Evolutionary conservation across 2,113 vertebrate species (phyloP), one percentile per base, ranked within the genome.

Genomic region (Sprattus sprattus): DNA sequence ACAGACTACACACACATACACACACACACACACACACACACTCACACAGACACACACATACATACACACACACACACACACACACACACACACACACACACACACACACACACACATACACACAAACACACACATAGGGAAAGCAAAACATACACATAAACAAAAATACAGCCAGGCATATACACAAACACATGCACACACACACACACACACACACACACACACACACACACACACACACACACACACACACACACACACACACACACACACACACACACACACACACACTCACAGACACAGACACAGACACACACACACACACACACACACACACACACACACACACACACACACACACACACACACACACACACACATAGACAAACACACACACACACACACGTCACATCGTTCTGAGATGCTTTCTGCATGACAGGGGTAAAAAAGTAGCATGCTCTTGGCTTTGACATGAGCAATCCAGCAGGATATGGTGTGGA

Each of bases 1-100:
- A 20, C 44, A 13, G 54, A 44, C 20, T 25, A 67, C 64, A 71
- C 64, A 71, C 64, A 71, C 64, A 71, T 25, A 32, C 5, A 71
- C 25, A 71, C n/a, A 71, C 60, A 64, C 60, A 64, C 60, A 64
- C 60, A 64, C 60, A 64, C 60, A 67, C 60, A 67, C 60, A 67
- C 60, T 25, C 60, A 67, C 60, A 25, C 22, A 25, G 2, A 4
- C 22, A 25, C 22, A 4, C n/a, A 67, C 60, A 67, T 5, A 67
- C 60, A 67, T n/a, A 67, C 22, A 67, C 60, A 64, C 60, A 67
- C 25, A 71, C 6, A 71, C 60, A 67, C 28, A 78, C 28, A 60
- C 18, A 60, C 18, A 18, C 54, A 18, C 54, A 18, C 54, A 57
- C 16, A 16, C 54, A 16, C 50, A 16, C 54, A 20, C 54, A 57